phyloP scores from a whole-genome alignment of 2,113 vertebrate genomes.

The Pedetes capensis region DNA sequence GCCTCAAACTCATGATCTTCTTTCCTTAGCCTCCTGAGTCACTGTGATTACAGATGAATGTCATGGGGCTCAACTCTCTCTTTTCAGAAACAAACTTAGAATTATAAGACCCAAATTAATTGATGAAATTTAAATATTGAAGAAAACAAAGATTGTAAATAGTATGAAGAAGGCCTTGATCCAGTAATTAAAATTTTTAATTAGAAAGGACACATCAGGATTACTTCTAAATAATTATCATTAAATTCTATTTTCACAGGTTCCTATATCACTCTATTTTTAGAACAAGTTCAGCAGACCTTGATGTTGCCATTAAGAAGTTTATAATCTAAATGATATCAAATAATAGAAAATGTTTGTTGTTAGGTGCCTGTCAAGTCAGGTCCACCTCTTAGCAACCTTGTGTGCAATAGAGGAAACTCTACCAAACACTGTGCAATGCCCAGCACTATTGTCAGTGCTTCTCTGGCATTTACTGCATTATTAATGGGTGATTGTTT shows the following conservation, averaged over 20 bases:
- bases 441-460: too few species aligned
- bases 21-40: too few species aligned
- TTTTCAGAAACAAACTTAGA: background rate
- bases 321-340: background rate
- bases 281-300: background rate
- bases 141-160: background rate
- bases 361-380: too few species aligned
- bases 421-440: too few species aligned
- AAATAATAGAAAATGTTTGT: constrained; percentile 5
- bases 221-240: background rate
- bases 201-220: background rate
- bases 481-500: too few species aligned
- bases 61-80: too few species aligned
- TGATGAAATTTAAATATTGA: constrained; percentile 23
- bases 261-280: background rate
- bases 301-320: background rate
- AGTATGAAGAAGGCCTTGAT: background rate
- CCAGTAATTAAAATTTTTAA: background rate
- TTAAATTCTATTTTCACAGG: background rate
- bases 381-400: too few species aligned
- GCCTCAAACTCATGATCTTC: too few species aligned
- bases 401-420: too few species aligned
- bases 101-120: constrained; percentile 11
- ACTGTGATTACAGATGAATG: too few species aligned
- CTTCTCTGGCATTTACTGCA: too few species aligned